These are phyloP conservation scores for Calidris pugnax DNA, from an alignment of 2,113 vertebrate genomes.

Conservation along the genomic window DNA sequence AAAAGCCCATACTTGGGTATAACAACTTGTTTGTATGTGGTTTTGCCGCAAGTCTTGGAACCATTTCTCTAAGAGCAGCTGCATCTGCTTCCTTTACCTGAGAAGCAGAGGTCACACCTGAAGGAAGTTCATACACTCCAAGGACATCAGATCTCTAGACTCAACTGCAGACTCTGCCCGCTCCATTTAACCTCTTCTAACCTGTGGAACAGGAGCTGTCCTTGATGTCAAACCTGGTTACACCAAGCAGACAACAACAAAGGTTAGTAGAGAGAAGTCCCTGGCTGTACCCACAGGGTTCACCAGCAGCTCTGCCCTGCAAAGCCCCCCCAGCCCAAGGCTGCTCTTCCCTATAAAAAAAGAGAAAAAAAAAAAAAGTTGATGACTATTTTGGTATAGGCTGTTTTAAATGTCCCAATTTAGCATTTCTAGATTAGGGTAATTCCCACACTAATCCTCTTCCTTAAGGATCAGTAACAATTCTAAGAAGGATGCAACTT, in stretches of 20 bases:
- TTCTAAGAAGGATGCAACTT: neutral
- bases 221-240: neutral
- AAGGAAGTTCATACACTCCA: neutral
- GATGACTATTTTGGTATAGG: neutral
- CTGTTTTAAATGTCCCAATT: neutral
- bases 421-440: neutral
- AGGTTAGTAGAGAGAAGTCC: neutral
- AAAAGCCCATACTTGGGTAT: neutral
- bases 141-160: neutral
- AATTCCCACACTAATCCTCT: neutral
- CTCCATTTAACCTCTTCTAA: neutral
- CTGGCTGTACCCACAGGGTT: neutral
- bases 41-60: neutral
- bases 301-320: neutral
- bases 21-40: rapidly evolving
- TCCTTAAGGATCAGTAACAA: neutral
- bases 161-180: neutral
- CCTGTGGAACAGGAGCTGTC: neutral
- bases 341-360: neutral
- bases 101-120: neutral
- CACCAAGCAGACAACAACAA: neutral
- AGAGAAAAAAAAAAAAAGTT: neutral
- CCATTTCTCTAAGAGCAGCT: neutral
- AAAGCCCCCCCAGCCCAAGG: neutral
- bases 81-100: neutral